Base-by-base conservation (phyloP, 2,888 invertebrate genomes). In the Cremastinae sp. region DNA sequence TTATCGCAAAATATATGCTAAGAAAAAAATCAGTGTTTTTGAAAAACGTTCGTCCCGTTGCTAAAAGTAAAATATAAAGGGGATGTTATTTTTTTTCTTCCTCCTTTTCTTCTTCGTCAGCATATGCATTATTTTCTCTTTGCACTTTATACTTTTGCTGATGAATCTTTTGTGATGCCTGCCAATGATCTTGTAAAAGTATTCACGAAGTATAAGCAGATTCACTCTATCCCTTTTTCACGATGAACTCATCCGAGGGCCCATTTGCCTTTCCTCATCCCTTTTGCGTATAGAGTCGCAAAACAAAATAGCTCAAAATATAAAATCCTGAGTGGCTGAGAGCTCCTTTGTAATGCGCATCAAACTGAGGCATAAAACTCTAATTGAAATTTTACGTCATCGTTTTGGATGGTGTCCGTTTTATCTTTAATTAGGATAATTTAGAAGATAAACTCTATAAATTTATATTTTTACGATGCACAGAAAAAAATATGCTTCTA, bases 1-100 rank as follows among this genome's bases (percentile, higher is more conserved):
- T 41, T 41, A 22, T 53, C n/a, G 38, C 16, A 18, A 9, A 38
- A 7, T 59, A 18, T 62, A 56, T 43, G 47, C 38, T 41, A 65
- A 71, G 43, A 38, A 16, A 61, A 58, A 61, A 38, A 45, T 14
- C 22, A 28, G 71, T 71, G 54, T 66, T 75, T 66, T 62, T 36
- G 56, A 51, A 45, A 41, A 61, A 47, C 14, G 10, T n/a, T 53
- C 34, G n/a, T 36, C 14, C 28, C 45, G 41, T 53, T 22, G 12
- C 47, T 53, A 56, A 51, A 54, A 61, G 18, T n/a, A 34, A 14
- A 59, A 34, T n/a, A 34, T 9, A 54, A 34, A 9, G 41, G 12
- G 43, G 18, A 51, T 12, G 8, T 59, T 38, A 45, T 56, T 62
- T 16, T 12, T 43, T 9, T 66, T 43, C 0, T 38, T 1, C n/a